Conservation (phyloP, 2,888 invertebrate genomes). For the Lasioglossum oenotherae region DNA sequence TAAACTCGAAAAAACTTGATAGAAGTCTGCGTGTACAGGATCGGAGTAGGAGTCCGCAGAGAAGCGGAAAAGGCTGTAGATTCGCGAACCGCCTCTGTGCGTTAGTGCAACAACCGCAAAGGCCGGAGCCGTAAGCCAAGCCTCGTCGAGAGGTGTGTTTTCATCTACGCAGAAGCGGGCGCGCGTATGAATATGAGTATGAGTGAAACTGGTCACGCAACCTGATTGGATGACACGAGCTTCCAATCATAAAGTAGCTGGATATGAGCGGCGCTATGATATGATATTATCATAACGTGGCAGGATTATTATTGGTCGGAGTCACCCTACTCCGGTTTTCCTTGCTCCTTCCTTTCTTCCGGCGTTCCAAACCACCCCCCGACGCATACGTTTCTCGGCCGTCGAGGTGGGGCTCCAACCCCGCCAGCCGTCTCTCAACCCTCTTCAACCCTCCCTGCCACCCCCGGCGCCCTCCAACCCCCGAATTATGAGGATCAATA, state of each 20-base stretch:
- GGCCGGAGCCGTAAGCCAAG: neutral
- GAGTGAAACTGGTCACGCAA: slow-evolving; percentile 40
- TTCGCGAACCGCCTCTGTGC: neutral
- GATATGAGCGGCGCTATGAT: slow-evolving; percentile 81
- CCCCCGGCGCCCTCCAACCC: slow-evolving; percentile 69
- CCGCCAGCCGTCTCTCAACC: slow-evolving; percentile 71
- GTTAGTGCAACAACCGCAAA: neutral
- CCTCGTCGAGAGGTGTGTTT: neutral
- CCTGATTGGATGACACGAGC: slow-evolving; percentile 75
- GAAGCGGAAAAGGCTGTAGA: neutral
- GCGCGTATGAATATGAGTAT: slow-evolving; percentile 53
- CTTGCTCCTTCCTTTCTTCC: slow-evolving; percentile 78
- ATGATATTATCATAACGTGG: slow-evolving; percentile 84
- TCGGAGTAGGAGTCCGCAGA: neutral
- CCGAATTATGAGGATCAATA: slow-evolving; percentile 84
- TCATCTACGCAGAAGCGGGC: slow-evolving; percentile 23
- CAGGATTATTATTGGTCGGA: slow-evolving; percentile 83
- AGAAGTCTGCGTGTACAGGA: neutral
- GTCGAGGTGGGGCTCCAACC: slow-evolving; percentile 75
- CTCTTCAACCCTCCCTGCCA: slow-evolving; percentile 65
- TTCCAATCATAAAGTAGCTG: slow-evolving; percentile 80
- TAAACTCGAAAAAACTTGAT: neutral
- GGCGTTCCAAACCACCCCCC: slow-evolving; percentile 74
- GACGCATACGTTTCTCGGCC: slow-evolving; percentile 77
- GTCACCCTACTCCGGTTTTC: slow-evolving; percentile 75